Conservation (phyloP, 2,113 vertebrate genomes). For the Ceratotherium simum region DNA sequence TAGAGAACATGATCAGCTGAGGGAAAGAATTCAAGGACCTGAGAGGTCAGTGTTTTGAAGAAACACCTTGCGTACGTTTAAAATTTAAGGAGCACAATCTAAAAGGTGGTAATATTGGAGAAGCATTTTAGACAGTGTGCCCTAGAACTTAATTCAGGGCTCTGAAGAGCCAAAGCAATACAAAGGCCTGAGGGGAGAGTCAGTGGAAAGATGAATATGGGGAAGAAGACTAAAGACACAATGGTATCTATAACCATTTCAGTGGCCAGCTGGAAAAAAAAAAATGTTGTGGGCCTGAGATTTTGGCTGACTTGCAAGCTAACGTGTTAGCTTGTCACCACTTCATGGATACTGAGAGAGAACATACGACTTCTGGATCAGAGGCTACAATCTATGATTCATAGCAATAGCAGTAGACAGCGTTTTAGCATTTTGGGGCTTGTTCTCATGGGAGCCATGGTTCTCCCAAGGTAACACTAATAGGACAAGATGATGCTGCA, state of each 20-base stretch:
- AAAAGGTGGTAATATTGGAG: background rate
- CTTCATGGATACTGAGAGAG: background rate
- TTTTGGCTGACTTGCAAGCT: background rate
- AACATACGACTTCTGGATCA: background rate
- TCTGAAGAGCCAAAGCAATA: background rate
- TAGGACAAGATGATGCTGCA: background rate
- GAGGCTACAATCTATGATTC: background rate
- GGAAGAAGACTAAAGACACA: background rate
- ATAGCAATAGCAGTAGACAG: background rate
- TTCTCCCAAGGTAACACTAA: background rate
- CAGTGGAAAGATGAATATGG: background rate
- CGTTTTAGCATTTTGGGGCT: background rate
- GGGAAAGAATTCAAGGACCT: background rate
- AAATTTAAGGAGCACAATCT: background rate
- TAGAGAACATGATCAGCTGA: background rate
- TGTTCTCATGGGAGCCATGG: background rate
- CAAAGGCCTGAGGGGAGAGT: background rate
- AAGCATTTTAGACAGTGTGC: background rate
- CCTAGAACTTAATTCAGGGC: background rate
- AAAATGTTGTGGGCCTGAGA: background rate
- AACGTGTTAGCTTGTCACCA: background rate
- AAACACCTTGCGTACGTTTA: background rate
- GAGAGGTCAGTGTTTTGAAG: background rate
- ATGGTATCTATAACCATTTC: background rate
- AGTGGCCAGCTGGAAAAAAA: background rate